Evolutionary conservation across 2,888 invertebrate genomes (phyloP).

Genomic region (Pseudococcus jackbeardsleyi): DNA sequence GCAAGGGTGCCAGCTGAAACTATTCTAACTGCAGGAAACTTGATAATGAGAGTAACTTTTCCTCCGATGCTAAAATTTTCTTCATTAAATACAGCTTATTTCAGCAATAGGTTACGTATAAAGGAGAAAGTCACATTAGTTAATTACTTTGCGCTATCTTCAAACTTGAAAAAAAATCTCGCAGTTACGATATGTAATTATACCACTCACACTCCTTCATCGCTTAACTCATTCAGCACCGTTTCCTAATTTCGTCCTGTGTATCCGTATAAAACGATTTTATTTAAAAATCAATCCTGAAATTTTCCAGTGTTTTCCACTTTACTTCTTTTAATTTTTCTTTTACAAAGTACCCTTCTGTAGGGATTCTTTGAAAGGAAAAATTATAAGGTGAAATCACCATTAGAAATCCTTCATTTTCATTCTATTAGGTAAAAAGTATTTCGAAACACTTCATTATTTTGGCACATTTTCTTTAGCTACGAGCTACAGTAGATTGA

Average conservation of each 20-base stretch:
- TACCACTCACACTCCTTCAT: background rate
- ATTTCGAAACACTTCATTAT: background rate
- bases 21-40: background rate
- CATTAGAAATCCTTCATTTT: background rate
- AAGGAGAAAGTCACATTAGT: background rate
- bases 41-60: background rate
- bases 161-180: background rate
- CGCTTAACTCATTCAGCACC: background rate
- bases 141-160: background rate
- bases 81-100: background rate
- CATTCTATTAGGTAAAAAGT: background rate
- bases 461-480: constrained; percentile 17
- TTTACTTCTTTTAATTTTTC: too few relatives aligned
- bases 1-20: background rate
- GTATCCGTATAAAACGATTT: too few relatives aligned
- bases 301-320: too few relatives aligned
- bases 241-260: too few relatives aligned
- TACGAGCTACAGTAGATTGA: background rate
- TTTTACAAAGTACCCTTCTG: too few relatives aligned
- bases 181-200: background rate
- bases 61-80: background rate
- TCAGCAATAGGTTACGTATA: background rate
- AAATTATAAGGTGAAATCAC: background rate
- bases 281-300: too few relatives aligned
- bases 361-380: background rate